phyloP scores from a whole-genome alignment of 2,797 vertebrate genomes.

The Pelochelys cantorii region DNA sequence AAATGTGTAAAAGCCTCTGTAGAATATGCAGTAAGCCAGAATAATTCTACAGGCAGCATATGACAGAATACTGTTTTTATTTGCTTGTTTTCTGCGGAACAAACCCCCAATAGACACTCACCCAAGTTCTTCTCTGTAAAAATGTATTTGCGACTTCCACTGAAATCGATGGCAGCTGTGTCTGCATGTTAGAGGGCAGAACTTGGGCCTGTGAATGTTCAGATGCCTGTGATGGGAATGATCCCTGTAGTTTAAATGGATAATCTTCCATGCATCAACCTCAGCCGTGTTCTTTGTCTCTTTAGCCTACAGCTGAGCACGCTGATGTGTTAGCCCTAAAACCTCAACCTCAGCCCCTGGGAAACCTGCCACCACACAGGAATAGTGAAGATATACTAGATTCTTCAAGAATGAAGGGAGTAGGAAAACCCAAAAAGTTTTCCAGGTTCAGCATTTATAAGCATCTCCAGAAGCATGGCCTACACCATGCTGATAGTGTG shows the following conservation, averaged over 20 bases:
- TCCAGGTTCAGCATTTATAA: constrained; percentile 88
- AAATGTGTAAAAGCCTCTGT: not conserved
- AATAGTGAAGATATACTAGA: constrained; percentile 77
- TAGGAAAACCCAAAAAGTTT: constrained; percentile 83
- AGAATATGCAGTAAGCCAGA: not conserved
- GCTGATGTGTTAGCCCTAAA: constrained; percentile 38
- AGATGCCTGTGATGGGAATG: accelerated
- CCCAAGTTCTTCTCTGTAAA: not conserved
- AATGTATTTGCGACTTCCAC: not conserved
- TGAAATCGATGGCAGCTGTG: accelerated
- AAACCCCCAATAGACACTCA: not conserved
- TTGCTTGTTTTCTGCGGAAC: accelerated
- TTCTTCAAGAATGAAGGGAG: constrained; percentile 86
- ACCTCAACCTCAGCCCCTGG: constrained; percentile 22
- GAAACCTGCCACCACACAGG: constrained; percentile 24
- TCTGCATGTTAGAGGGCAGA: not conserved
- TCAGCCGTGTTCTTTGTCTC: constrained; percentile 22
- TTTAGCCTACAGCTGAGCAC: constrained; percentile 59
- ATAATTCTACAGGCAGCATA: not conserved
- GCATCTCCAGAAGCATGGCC: constrained; percentile 88
- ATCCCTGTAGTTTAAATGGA: not conserved
- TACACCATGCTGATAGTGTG: constrained; percentile 85
- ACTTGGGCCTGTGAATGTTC: not conserved
- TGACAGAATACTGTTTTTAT: not conserved
- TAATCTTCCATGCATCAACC: not conserved